Percentiles rank a stretch among this genome's conserved stretches.
Evolutionary conservation across 2,113 vertebrate species (phyloP).

Genomic region (Parus major): DNA sequence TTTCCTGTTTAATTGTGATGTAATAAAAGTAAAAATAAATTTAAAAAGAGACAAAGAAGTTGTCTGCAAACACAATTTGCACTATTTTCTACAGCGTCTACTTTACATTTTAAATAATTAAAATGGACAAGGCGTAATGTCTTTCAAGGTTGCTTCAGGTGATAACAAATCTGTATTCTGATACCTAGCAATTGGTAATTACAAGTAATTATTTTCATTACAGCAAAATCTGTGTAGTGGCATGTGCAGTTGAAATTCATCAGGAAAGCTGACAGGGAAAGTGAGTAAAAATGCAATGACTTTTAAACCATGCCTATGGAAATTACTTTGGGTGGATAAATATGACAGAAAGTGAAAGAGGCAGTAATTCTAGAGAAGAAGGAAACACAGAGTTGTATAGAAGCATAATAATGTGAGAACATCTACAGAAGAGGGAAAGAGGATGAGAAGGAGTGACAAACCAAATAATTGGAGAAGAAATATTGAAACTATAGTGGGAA

Average conservation of each 20-base stretch:
- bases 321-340: background rate
- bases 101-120: background rate
- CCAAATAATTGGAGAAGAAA: background rate
- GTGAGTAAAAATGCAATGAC: background rate
- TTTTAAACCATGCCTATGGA: background rate
- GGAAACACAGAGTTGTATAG: background rate
- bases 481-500: background rate
- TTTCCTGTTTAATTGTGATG: background rate
- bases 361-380: background rate
- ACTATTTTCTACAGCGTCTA: background rate
- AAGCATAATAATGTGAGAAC: background rate
- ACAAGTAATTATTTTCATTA: slow-evolving; percentile 3
- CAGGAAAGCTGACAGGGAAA: background rate
- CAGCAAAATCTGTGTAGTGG: background rate
- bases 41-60: background rate
- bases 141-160: background rate
- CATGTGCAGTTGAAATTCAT: background rate
- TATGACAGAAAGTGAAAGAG: background rate
- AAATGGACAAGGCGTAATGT: background rate
- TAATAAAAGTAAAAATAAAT: background rate
- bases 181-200: background rate
- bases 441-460: background rate
- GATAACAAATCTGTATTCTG: background rate
- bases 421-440: background rate
- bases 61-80: background rate